phyloP scores from a whole-genome alignment of 2,113 vertebrate species.

The Ranitomeya variabilis region DNA sequence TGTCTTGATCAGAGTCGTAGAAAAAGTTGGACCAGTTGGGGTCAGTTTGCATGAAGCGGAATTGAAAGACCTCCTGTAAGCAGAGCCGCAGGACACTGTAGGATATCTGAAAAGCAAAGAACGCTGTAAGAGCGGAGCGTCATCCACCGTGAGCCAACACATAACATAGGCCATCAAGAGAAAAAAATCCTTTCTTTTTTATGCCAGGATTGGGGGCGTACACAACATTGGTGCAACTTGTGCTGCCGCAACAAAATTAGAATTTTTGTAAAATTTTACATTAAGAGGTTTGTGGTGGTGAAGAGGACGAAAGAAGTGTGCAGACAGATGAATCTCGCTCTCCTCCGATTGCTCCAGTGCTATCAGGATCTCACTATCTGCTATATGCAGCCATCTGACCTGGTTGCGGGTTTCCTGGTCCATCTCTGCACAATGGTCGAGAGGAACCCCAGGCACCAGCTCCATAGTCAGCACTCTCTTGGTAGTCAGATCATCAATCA shows the following conservation, averaged over 20 bases:
- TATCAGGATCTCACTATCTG: too few relatives aligned
- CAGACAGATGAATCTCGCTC: background rate
- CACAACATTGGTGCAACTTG: too few relatives aligned
- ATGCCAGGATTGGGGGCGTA: too few relatives aligned
- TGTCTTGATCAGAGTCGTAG: constrained; percentile 77
- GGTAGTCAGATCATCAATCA: constrained; percentile 79
- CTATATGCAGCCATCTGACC: constrained; percentile 63
- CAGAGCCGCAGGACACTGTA: constrained; percentile 84
- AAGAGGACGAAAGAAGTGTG: too few relatives aligned
- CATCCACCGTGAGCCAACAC: too few relatives aligned
- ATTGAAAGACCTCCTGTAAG: constrained; percentile 87
- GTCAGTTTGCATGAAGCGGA: constrained; percentile 93
- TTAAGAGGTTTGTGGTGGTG: too few relatives aligned
- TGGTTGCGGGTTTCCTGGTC: constrained; percentile 83
- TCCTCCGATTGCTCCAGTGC: too few relatives aligned
- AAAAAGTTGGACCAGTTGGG: constrained; percentile 96
- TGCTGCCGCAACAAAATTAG: too few relatives aligned
- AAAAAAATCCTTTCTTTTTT: too few relatives aligned
- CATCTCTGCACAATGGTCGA: constrained; percentile 81
- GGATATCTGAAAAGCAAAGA: constrained; percentile 73
- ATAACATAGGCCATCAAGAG: too few relatives aligned
- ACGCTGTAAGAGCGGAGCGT: background rate
- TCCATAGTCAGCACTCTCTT: constrained; percentile 80
- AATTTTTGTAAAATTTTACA: too few relatives aligned
- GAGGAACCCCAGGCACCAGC: constrained; percentile 80